phyloP scores from a whole-genome alignment of 2,113 vertebrate genomes.

The Clarias gariepinus region DNA sequence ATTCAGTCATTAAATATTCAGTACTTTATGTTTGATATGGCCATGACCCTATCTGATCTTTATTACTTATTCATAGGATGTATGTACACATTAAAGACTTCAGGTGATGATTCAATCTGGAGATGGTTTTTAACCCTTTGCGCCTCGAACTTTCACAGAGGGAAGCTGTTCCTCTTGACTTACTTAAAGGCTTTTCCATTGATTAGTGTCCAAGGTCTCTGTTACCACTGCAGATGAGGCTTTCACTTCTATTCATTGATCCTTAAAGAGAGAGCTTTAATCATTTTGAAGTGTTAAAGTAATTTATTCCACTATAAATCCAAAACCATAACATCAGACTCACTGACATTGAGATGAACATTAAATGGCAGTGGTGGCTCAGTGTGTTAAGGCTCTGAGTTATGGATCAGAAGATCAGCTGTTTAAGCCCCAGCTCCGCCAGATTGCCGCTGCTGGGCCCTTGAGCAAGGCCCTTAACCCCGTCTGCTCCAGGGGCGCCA shows the following conservation, averaged over 20 bases:
- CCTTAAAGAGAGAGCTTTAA: background rate
- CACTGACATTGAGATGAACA: background rate
- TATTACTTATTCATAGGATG: constrained; percentile 45
- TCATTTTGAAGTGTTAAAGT: background rate
- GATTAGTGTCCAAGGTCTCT: constrained; percentile 42
- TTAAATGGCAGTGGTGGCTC: background rate
- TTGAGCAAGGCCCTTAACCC: too few relatives aligned
- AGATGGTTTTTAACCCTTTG: constrained; percentile 40
- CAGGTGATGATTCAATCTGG: constrained; percentile 33
- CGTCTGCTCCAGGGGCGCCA: too few relatives aligned
- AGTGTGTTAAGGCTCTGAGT: too few relatives aligned
- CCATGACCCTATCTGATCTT: constrained; percentile 45
- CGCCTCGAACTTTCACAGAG: background rate
- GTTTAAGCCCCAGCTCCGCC: too few relatives aligned
- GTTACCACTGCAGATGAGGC: constrained; percentile 25
- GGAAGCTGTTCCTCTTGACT: constrained; percentile 6
- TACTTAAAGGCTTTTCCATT: constrained; percentile 32
- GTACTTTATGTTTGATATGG: constrained; percentile 34
- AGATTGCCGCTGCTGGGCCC: too few relatives aligned
- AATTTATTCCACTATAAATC: background rate
- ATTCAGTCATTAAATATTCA: constrained; percentile 46
- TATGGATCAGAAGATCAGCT: too few relatives aligned
- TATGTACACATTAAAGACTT: constrained; percentile 38
- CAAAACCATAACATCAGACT: background rate
- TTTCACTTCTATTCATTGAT: constrained; percentile 25